Evolutionary conservation across 2,797 vertebrate genomes (phyloP).

Genomic region (Australoheros facetus): DNA sequence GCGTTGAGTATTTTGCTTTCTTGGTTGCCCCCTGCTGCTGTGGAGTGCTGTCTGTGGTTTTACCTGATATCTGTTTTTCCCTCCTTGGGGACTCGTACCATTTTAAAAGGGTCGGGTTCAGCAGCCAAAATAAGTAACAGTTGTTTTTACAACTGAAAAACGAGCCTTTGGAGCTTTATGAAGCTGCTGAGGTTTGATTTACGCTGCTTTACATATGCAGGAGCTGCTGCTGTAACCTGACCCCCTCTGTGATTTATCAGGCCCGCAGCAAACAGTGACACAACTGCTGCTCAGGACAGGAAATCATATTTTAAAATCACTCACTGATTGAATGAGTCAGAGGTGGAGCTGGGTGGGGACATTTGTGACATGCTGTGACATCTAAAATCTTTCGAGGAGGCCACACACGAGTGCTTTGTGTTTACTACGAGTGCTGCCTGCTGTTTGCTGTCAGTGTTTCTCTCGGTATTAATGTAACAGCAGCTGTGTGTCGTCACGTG

Average conservation of each 20-base stretch:
- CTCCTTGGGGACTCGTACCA: background rate
- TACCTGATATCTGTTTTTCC: background rate
- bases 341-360: background rate
- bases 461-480: background rate
- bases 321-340: background rate
- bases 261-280: background rate
- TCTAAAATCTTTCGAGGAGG: background rate
- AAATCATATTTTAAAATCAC: background rate
- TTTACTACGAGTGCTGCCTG: background rate
- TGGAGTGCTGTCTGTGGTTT: background rate
- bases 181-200: background rate
- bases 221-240: constrained; percentile 6
- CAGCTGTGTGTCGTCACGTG: background rate
- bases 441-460: background rate
- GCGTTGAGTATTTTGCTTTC: no score
- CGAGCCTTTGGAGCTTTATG: background rate
- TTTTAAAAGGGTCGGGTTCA: background rate
- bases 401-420: background rate
- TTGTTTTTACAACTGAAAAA: background rate
- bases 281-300: background rate
- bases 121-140: background rate
- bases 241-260: background rate
- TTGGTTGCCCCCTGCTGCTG: background rate
- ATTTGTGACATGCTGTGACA: background rate
- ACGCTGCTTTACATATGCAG: background rate